phyloP scores from a whole-genome alignment of 1,140 invertebrate genomes.

The Drosophila parabipectinata region DNA sequence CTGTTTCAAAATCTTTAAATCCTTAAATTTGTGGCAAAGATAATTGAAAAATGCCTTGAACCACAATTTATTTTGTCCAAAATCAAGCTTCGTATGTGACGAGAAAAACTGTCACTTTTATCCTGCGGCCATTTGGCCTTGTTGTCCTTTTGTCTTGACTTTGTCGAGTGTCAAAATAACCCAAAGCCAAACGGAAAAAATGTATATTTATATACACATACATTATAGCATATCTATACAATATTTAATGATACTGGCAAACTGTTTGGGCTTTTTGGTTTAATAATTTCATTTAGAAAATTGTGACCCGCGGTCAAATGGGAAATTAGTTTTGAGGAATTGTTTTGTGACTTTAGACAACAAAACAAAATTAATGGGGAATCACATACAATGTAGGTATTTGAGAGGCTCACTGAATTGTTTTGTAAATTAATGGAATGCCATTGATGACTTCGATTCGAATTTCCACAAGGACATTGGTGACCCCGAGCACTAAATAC shows the following conservation, averaged over 20 bases:
- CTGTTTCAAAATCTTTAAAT: not conserved
- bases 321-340: slow-evolving; percentile 34
- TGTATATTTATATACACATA: slow-evolving; percentile 1
- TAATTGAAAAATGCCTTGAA: not conserved
- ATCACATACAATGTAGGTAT: not conserved
- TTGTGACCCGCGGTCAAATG: slow-evolving; percentile 46
- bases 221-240: not conserved
- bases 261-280: not conserved
- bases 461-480: slow-evolving; percentile 6
- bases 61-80: not conserved
- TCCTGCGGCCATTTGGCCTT: not conserved
- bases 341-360: not conserved
- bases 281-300: slow-evolving; percentile 45
- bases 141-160: not conserved
- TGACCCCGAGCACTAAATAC: not conserved
- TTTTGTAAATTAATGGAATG: slow-evolving; percentile 20
- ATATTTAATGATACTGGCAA: not conserved
- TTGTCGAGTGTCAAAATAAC: slow-evolving; percentile 10
- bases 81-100: not conserved
- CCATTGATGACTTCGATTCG: slow-evolving; percentile 2
- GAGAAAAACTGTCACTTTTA: not conserved
- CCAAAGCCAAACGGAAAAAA: slow-evolving; percentile 11
- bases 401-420: slow-evolving; percentile 1
- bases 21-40: not conserved
- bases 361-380: slow-evolving; percentile 22